A percentile compares a stretch with the other conserved stretches of the same genome.
Conservation (phyloP, 2,888 invertebrate genomes). For the Malacosoma neustria region DNA sequence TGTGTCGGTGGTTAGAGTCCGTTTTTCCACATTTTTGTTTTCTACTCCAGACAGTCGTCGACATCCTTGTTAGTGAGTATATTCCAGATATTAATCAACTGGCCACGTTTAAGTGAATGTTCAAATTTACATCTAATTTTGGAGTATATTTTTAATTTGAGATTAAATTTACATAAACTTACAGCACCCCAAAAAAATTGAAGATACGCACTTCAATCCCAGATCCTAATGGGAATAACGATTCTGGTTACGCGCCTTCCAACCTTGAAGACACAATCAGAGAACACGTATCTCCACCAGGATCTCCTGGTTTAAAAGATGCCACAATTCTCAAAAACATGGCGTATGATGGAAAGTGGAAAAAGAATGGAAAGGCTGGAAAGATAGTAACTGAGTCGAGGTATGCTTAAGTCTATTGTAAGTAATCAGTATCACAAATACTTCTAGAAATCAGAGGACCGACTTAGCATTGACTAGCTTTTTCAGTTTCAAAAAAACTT, state of each 20-base stretch:
- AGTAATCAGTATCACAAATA: background rate
- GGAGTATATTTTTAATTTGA: too few relatives aligned
- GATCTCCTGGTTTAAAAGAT: constrained; percentile 62
- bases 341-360: constrained; percentile 47
- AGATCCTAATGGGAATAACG: constrained; percentile 89
- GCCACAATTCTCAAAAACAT: constrained; percentile 55
- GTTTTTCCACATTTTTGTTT: too few relatives aligned
- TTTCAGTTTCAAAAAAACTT: too few relatives aligned
- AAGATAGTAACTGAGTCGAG: constrained; percentile 43
- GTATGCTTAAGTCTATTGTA: constrained; percentile 21
- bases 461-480: too few relatives aligned
- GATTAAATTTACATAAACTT: too few relatives aligned
- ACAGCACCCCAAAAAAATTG: constrained; percentile 41
- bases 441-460: too few relatives aligned
- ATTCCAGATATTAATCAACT: too few relatives aligned
- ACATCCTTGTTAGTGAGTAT: too few relatives aligned
- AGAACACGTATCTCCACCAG: constrained; percentile 75
- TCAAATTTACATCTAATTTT: too few relatives aligned
- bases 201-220: constrained; percentile 59
- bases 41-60: too few relatives aligned
- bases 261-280: constrained; percentile 69
- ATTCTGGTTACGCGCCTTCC: constrained; percentile 86
- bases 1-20: too few relatives aligned
- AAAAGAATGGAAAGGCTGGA: constrained; percentile 54
- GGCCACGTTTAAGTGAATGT: too few relatives aligned